Evolutionary conservation across 2,113 vertebrate species (phyloP), one percentile per base, ranked within the genome.

Genomic region (Apteryx owenii): DNA sequence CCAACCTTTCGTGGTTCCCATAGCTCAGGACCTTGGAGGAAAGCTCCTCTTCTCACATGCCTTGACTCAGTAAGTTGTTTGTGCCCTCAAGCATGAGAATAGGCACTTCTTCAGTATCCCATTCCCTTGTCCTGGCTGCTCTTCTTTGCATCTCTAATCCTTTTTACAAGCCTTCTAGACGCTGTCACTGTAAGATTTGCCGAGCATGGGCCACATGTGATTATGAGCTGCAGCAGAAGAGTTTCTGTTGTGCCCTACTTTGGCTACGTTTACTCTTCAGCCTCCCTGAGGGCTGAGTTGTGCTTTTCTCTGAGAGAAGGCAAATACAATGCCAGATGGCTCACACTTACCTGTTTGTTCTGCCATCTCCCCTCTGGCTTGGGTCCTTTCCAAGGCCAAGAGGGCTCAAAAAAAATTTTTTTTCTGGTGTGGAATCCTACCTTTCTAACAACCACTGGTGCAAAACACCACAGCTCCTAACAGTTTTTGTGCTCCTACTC

Each of bases 301-400:
- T 4, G 31, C 61, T 58, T 61, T 76, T 85, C 62, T 71, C 77
- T 81, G 46, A 75, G 66, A 82, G 85, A 54, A 76, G 73, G 46
- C 73, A 80, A 76, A 29, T 29, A 38, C 40, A 12, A 40, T n/a
- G 73, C 84, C 95, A 96, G 81, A 82, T 95, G 96, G 93, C 48
- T 36, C 1, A 16, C 5, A 25, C 65, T 40, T 84, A 56, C 48
- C 73, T 79, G 70, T 93, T 82, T 0, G 0, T 81, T 83, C 88
- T 95, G 80, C 76, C 0, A 0, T 51, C 58, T 58, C 71, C 61
- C 14, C 53, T 80, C 68, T 40, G 44, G 77, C 33, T 62, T 93
- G 90, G 48, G 64, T n/a, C 79, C 44, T 73, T 83, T 89, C 91
- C 96, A 96, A 82, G 53, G 65, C 76, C 64, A 70, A 53, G 77